Evolutionary conservation across 2,113 vertebrate species (phyloP).

Genomic region (Dicaeum eximium): DNA sequence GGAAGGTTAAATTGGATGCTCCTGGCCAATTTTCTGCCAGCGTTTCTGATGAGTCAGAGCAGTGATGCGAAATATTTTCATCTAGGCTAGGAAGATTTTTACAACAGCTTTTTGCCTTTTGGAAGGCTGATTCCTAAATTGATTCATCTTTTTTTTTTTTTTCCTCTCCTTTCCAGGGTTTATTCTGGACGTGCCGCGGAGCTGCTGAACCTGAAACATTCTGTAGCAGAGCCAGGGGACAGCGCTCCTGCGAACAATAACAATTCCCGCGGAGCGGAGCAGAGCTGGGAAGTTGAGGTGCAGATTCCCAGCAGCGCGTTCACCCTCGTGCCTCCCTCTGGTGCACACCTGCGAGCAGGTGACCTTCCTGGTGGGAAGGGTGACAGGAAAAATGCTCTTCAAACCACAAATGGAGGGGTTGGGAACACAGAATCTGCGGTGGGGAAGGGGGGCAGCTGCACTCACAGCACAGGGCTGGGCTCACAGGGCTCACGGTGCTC

Average conservation of each 20-base stretch:
- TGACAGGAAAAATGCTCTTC: background rate
- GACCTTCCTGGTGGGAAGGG: fast-evolving
- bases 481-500: background rate
- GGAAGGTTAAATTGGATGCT: constrained; percentile 22
- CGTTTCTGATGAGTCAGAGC: constrained; percentile 13
- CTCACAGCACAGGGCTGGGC: fast-evolving
- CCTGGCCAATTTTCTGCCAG: background rate
- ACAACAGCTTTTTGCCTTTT: background rate
- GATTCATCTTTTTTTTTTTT: background rate
- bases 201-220: background rate
- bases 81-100: background rate
- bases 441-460: background rate
- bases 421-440: fast-evolving
- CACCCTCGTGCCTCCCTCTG: too few relatives aligned
- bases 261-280: too few relatives aligned
- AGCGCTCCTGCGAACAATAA: background rate
- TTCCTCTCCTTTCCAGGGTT: background rate
- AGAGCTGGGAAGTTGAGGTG: background rate
- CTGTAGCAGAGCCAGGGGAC: background rate
- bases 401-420: too few relatives aligned
- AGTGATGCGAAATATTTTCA: background rate
- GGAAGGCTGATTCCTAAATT: background rate
- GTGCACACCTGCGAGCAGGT: too few relatives aligned
- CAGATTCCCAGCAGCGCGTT: fast-evolving
- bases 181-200: background rate